Conservation (phyloP, 2,113 vertebrate species). For the Saiga tatarica region DNA sequence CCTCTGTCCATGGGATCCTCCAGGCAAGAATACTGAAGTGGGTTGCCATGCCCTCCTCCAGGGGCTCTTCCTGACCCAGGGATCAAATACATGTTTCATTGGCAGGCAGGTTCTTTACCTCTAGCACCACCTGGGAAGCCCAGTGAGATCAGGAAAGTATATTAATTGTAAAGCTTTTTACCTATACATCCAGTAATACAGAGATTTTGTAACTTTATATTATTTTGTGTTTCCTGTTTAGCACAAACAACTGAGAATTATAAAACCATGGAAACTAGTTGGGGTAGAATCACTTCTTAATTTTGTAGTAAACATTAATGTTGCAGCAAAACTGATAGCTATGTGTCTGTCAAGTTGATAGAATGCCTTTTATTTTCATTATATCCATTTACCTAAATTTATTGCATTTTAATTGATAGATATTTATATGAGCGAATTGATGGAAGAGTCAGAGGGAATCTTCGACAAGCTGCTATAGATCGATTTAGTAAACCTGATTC, state of each 20-base stretch:
- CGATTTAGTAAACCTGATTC: slow-evolving; percentile 98
- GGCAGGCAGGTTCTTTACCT: background rate
- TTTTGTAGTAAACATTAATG: background rate
- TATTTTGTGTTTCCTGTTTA: slow-evolving; percentile 23
- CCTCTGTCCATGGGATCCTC: background rate
- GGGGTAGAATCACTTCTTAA: background rate
- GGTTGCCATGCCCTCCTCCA: background rate
- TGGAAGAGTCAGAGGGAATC: slow-evolving; percentile 95
- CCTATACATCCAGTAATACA: background rate
- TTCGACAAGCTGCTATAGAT: slow-evolving; percentile 97
- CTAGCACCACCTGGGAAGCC: background rate
- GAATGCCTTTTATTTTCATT: slow-evolving; percentile 5
- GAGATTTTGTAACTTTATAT: background rate
- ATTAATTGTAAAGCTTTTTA: background rate
- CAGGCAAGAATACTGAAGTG: background rate
- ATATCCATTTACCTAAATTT: slow-evolving; percentile 11
- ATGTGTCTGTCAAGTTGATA: background rate
- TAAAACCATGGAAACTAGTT: slow-evolving; percentile 15
- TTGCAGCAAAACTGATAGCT: background rate
- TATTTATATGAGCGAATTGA: slow-evolving; percentile 98
- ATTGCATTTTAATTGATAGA: slow-evolving; percentile 76
- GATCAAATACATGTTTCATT: background rate
- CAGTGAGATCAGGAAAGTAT: background rate
- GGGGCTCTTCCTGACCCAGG: background rate
- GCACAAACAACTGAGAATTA: background rate